Evolutionary conservation across 2,888 invertebrate species (phyloP).

Genomic region (Clistopyga incitator): DNA sequence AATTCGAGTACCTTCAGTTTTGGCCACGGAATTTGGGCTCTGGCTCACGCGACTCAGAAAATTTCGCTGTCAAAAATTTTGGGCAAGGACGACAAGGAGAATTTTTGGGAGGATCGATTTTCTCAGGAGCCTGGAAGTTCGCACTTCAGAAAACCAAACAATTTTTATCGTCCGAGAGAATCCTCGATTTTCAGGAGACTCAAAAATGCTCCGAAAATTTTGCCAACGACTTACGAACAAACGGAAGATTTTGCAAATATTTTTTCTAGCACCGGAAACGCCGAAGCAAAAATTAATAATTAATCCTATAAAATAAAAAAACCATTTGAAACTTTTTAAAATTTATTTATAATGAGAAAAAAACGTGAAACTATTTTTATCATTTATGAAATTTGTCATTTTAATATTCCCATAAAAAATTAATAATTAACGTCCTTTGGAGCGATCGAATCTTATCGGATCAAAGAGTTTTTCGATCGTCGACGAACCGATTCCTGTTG

Average conservation of each 20-base stretch:
- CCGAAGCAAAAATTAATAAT: conserved; percentile 35
- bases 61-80: conserved; percentile 29
- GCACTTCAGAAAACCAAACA: conserved; percentile 4
- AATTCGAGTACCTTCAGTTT: conserved; percentile 61
- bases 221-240: conserved; percentile 6
- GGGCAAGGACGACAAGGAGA: conserved; percentile 58
- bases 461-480: conserved; percentile 20
- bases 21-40: conserved; percentile 53
- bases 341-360: neutral
- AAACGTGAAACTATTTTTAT: neutral
- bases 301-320: neutral
- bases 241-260: conserved; percentile 20
- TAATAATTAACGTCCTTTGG: neutral
- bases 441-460: conserved; percentile 22
- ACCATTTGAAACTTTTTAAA: no score
- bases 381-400: neutral
- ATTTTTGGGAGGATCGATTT: conserved; percentile 32
- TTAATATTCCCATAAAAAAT: neutral
- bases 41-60: conserved; percentile 41
- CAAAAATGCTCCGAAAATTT: neutral
- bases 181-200: conserved; percentile 40
- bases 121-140: neutral
- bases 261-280: conserved; percentile 31
- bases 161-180: conserved; percentile 56
- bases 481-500: neutral